A percentile compares a stretch with the other conserved stretches of the same genome.
Conservation (phyloP, 2,797 vertebrate genomes). For the Acanthurus lineatus region DNA sequence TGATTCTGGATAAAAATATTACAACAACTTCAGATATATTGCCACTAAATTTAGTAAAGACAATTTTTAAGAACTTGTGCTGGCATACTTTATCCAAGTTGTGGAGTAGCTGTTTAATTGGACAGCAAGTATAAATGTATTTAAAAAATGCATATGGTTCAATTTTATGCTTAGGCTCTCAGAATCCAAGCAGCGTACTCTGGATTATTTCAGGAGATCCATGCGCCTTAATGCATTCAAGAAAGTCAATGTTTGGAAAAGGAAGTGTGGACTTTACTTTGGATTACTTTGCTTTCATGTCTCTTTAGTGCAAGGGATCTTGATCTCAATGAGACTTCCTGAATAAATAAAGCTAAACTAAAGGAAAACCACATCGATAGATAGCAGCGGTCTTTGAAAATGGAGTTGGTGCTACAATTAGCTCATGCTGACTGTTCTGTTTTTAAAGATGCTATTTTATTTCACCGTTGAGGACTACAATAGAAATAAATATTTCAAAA, state of each 20-base stretch:
- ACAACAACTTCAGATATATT: neutral
- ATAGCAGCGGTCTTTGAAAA: constrained; percentile 22
- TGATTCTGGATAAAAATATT: neutral
- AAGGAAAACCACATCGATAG: constrained; percentile 48
- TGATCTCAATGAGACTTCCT: constrained; percentile 45
- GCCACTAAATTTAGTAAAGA: neutral
- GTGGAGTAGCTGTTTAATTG: too few relatives aligned
- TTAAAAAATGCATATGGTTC: neutral
- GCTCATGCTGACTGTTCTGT: constrained; percentile 18
- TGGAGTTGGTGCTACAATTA: constrained; percentile 35
- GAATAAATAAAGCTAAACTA: constrained; percentile 31
- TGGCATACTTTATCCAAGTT: too few relatives aligned
- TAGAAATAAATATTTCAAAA: constrained; percentile 18
- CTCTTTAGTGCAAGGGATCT: constrained; percentile 14
- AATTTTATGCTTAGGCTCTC: neutral
- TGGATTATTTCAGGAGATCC: constrained; percentile 21
- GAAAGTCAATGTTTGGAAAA: constrained; percentile 9
- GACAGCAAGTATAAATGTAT: too few relatives aligned
- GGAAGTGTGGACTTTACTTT: constrained; percentile 24
- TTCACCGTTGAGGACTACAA: neutral
- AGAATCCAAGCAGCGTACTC: neutral
- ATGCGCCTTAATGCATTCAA: neutral
- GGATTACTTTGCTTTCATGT: constrained; percentile 26
- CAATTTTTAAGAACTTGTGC: neutral
- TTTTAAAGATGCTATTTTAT: constrained; percentile 30